These are phyloP conservation scores for Emydoidea blandingii DNA, from an alignment of 2,797 vertebrate species.

Conservation along the genomic window DNA sequence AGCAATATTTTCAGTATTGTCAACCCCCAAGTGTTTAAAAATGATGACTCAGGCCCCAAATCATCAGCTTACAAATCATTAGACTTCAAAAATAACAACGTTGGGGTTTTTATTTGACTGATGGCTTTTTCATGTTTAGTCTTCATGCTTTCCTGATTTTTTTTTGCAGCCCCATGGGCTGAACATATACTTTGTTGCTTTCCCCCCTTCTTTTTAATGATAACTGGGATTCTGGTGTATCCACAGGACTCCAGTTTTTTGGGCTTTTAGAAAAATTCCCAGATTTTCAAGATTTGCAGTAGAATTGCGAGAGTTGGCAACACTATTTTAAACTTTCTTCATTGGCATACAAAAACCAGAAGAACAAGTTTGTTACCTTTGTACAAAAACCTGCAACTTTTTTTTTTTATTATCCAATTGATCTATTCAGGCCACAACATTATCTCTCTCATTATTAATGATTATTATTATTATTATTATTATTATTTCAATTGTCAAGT, in stretches of 20 bases:
- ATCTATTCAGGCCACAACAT: neutral
- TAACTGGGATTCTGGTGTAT: neutral
- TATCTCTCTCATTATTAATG: no score
- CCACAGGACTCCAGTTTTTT: neutral
- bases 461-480: neutral
- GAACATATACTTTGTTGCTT: no score
- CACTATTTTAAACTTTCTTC: neutral
- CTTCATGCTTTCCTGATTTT: neutral
- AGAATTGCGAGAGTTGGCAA: neutral
- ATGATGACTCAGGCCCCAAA: accelerated
- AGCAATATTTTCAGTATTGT: neutral
- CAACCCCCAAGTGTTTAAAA: neutral
- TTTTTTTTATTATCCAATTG: neutral
- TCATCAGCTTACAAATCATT: neutral
- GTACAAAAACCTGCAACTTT: neutral
- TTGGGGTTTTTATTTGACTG: neutral
- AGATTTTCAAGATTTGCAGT: neutral
- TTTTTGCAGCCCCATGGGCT: neutral
- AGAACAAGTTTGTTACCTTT: neutral
- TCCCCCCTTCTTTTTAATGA: no score
- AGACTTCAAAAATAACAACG: neutral
- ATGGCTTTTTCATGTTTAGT: neutral
- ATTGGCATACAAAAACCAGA: neutral
- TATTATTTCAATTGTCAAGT: neutral
- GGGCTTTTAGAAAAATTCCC: neutral